Percentiles rank a stretch among this genome's conserved stretches.
Conservation (phyloP, 2,888 invertebrate genomes). For the Drosophila emarginata region DNA sequence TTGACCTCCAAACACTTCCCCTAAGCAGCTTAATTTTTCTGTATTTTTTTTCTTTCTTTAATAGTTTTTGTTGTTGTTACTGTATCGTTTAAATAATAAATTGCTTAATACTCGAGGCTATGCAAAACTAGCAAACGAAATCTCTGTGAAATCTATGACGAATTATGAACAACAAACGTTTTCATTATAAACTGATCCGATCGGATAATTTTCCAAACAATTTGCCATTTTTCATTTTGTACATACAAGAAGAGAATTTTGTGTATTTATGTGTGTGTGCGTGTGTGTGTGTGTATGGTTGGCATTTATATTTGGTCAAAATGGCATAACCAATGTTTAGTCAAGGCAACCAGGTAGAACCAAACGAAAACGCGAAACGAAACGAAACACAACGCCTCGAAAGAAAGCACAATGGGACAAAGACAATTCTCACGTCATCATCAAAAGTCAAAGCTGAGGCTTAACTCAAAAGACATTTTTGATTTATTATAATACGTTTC, state of each 20-base stretch:
- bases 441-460: slow-evolving; percentile 22
- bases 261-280: slow-evolving; percentile 14
- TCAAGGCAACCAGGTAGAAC: slow-evolving; percentile 51
- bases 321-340: slow-evolving; percentile 62
- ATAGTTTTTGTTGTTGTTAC: neutral
- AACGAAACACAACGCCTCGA: slow-evolving; percentile 32
- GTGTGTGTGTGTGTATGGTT: slow-evolving; percentile 20
- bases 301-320: slow-evolving; percentile 63
- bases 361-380: neutral
- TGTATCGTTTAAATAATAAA: slow-evolving; percentile 42
- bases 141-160: slow-evolving; percentile 63
- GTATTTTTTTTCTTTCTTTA: neutral
- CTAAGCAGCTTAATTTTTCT: slow-evolving; percentile 5
- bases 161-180: slow-evolving; percentile 68
- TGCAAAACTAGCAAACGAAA: slow-evolving; percentile 28
- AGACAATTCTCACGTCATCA: slow-evolving; percentile 60
- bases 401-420: slow-evolving; percentile 52
- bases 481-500: slow-evolving; percentile 57
- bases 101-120: slow-evolving; percentile 29
- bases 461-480: slow-evolving; percentile 28
- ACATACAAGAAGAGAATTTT: slow-evolving; percentile 15
- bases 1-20: slow-evolving; percentile 6
- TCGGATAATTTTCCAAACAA: slow-evolving; percentile 50
- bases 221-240: slow-evolving; percentile 47
- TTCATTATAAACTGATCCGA: slow-evolving; percentile 34